Conservation (phyloP, 2,888 invertebrate species). For the Choreutis nemorana region DNA sequence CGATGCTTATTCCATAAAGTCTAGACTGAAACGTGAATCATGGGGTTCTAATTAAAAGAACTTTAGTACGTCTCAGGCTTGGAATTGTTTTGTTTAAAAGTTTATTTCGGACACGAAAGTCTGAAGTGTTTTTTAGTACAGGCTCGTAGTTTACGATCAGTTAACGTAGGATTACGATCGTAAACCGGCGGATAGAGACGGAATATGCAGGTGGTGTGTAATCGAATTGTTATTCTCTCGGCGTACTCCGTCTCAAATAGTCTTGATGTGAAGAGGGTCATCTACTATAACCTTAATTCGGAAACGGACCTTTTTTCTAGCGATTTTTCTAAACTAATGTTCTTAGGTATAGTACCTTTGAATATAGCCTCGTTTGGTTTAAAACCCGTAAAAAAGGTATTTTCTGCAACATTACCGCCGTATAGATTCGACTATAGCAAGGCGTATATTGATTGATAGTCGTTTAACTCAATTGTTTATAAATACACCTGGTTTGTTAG, state of each 20-base stretch:
- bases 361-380: too few relatives aligned
- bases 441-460: too few relatives aligned
- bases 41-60: conserved; percentile 1
- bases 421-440: too few relatives aligned
- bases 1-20: conserved; percentile 11
- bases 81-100: conserved; percentile 13
- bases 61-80: conserved; percentile 7
- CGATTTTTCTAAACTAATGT: background rate
- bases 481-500: too few relatives aligned
- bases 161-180: conserved; percentile 46
- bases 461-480: too few relatives aligned
- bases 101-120: conserved; percentile 10
- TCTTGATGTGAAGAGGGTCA: conserved; percentile 26
- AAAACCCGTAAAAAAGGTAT: too few relatives aligned
- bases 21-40: conserved; percentile 12
- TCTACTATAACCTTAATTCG: conserved; percentile 21
- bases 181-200: conserved; percentile 37
- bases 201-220: conserved; percentile 27
- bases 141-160: conserved; percentile 44
- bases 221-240: conserved; percentile 35
- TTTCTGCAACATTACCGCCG: too few relatives aligned
- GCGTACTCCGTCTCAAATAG: conserved; percentile 14
- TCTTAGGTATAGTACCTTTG: too few relatives aligned
- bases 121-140: too few relatives aligned
- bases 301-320: background rate